These are phyloP conservation scores for Hystrix cristata DNA, from an alignment of 2,113 vertebrate genomes.

Conservation along the genomic window DNA sequence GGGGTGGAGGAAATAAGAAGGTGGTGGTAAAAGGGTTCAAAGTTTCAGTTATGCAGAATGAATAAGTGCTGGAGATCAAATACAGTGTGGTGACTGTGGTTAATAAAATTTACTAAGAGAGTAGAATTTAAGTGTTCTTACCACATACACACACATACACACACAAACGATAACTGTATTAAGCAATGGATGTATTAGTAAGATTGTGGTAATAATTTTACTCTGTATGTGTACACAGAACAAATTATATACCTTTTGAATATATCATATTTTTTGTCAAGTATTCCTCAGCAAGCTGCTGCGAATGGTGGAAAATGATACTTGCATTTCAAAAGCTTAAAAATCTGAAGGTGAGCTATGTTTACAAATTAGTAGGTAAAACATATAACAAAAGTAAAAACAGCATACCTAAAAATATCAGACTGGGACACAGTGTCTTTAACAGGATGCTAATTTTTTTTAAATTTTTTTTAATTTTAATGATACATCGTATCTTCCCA, in stretches of 20 bases:
- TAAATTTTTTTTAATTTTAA: too few species aligned
- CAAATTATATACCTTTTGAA: neutral
- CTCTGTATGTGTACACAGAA: neutral
- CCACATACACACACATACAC: neutral
- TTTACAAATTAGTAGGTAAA: conserved; percentile 30
- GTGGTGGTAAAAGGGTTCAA: neutral
- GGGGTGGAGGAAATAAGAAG: neutral
- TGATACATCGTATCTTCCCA: too few species aligned
- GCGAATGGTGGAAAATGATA: neutral
- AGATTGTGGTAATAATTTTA: neutral
- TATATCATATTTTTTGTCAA: neutral
- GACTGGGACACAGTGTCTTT: neutral
- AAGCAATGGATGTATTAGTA: neutral
- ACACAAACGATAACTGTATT: neutral
- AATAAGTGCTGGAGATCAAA: neutral
- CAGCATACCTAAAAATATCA: neutral
- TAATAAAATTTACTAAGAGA: neutral
- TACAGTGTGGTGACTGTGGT: neutral
- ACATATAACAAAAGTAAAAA: conserved; percentile 29
- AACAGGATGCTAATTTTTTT: neutral
- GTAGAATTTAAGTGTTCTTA: neutral
- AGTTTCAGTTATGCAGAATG: neutral
- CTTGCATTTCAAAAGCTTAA: conserved; percentile 6
- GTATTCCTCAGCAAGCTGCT: neutral
- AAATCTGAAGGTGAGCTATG: conserved; percentile 12